Base-by-base conservation (phyloP, 2,888 invertebrate species). In the Apocheima hispidaria region DNA sequence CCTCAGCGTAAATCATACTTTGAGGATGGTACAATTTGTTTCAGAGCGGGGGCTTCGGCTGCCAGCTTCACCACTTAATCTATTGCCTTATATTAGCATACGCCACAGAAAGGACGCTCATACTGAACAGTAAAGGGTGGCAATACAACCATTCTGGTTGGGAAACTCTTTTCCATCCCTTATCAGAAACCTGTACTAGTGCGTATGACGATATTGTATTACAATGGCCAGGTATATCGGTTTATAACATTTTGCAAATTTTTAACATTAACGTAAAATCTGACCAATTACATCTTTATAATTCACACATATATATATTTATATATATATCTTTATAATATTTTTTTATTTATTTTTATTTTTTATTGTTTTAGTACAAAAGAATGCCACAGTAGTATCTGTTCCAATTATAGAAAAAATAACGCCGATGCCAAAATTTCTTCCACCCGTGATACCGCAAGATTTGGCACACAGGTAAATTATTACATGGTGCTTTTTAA, bases 81-180 rank as follows among this genome's bases (percentile, higher is more conserved):
- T 99, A 99, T 87, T 99, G 99, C 84, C 95, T 99, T 73, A 96
- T 99, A 81, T 96, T 98, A 69, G 98, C 99, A 0, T 99, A 99
- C 84, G 99, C 98, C 0, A 98, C 98, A 0, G 95, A 98, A 80
- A 92, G 99, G 53, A 99, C 99, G 0, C 88, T 99, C 63, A 96
- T 99, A 72, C 90, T 99, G 41, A 97, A 98, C 87, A 50, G 50
- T 16, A 38, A 14, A 12, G 50, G 23, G 2, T 50, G 50, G 50
- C 36, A 38, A 16, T 26, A 10, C 16, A 36, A 38, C 18, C 3
- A 23, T 7, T 7, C 9, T 26, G 50, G 50, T 33, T 50, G 50
- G 50, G 36, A 50, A 9, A 16, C 21, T 2, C 4, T 21, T n/a
- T 50, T 50, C 23, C 26, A 50, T 4, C 50, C 50, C 10, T 10